Evolutionary conservation across 2,797 vertebrate species (phyloP), one percentile per base, ranked within the genome.

Genomic region (Microchirus variegatus): DNA sequence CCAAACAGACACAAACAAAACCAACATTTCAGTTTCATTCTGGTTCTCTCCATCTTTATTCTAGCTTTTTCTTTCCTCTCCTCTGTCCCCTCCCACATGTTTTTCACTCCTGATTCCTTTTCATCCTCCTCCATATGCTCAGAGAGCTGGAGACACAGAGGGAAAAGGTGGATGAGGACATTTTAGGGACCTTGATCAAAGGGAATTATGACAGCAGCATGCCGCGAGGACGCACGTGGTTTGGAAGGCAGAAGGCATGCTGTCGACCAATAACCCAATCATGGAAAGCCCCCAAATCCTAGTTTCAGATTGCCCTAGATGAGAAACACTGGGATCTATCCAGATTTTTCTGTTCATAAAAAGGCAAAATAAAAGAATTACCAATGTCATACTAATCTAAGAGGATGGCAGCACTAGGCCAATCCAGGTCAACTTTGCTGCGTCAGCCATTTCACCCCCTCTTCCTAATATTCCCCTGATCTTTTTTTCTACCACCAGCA

Each of bases 111-210:
- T 9, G 16, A 51, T 16, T 70, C 38, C 55, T 51, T 76, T 75
- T 78, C 65, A 67, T 75, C 75, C 71, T 68, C 72, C 67, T 69
- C 54, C 57, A 62, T 61, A 47, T 53, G 60, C 38, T 75, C 53
- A 2, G 58, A 68, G 52, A 57, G 35, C 66, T 11, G 2, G 44
- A 31, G 62, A 73, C 61, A 53, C 48, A 41, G 47, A 1, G 2
- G 42, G 35, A 54, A 41, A 41, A 16, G 50, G 35, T 5, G 44
- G 22, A 11, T 52, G 5, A 13, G 22, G 9, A 14, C 1, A 4
- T 31, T 58, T 57, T 73, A 17, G 10, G 45, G 55, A 52, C 44
- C 60, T 22, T 63, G 44, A 70, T 80, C 72, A 75, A 75, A 79
- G 59, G 63, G 64, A 67, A 79, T 77, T 64, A 66, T 65, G 70